Conservation (phyloP, 2,797 vertebrate species). For the Poeciliopsis gracilis region DNA sequence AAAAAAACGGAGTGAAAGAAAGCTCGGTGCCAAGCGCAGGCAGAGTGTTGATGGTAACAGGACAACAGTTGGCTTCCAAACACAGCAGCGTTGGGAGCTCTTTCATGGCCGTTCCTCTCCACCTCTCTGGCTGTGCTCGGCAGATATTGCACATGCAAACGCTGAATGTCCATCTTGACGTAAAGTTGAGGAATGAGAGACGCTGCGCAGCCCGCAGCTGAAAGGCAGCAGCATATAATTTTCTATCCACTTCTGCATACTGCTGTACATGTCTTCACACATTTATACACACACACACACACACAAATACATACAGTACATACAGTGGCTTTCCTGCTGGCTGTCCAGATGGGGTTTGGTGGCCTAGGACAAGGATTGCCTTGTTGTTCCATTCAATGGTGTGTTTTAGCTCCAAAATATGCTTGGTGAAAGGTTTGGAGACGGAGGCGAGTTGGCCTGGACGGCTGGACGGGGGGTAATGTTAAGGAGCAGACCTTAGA, state of each 20-base stretch:
- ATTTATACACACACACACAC: constrained; percentile 22
- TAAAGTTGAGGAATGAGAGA: neutral
- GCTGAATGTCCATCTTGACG: constrained; percentile 31
- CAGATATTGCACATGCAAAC: constrained; percentile 9
- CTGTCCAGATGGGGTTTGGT: constrained; percentile 76
- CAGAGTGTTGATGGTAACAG: constrained; percentile 72
- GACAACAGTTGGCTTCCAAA: constrained; percentile 61
- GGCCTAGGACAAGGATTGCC: constrained; percentile 82
- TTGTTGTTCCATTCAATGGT: constrained; percentile 80
- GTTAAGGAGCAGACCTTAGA: constrained; percentile 42
- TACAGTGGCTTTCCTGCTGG: constrained; percentile 78
- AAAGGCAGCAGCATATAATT: constrained; percentile 74
- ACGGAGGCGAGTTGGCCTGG: constrained; percentile 29
- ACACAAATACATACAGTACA: constrained; percentile 32
- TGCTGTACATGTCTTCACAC: constrained; percentile 56
- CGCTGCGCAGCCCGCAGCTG: constrained; percentile 41
- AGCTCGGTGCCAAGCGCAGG: constrained; percentile 62
- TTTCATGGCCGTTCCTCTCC: constrained; percentile 14
- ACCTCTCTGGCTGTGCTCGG: constrained; percentile 18
- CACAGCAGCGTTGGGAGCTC: constrained; percentile 33
- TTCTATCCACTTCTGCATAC: constrained; percentile 65
- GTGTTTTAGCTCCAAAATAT: constrained; percentile 81
- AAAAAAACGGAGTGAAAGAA: constrained; percentile 38
- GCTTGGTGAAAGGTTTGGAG: constrained; percentile 70
- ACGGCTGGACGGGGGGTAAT: constrained; percentile 32